Evolutionary conservation across 2,888 invertebrate species (phyloP).

Genomic region (Meiosimyza platycephala): DNA sequence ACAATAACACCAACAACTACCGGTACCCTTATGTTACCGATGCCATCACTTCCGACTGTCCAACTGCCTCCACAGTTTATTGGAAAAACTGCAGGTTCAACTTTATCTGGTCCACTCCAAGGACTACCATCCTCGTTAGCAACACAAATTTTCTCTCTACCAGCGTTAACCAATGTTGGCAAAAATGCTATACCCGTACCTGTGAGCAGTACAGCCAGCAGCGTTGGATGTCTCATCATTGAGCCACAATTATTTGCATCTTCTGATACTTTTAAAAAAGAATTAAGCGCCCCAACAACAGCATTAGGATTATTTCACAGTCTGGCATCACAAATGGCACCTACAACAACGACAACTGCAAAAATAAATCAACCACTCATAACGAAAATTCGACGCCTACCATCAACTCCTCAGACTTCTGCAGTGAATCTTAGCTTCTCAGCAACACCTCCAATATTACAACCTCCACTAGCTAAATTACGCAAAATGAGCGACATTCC

Average conservation of each 20-base stretch:
- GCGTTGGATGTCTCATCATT: constrained; percentile 60
- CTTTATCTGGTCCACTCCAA: constrained; percentile 40
- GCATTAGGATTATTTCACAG: constrained; percentile 59
- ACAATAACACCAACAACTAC: constrained; percentile 42
- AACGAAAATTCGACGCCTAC: constrained; percentile 58
- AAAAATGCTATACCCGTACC: constrained; percentile 54
- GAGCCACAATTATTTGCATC: constrained; percentile 59
- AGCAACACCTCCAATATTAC: constrained; percentile 33
- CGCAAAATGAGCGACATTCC: constrained; percentile 54
- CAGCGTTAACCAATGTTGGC: constrained; percentile 47
- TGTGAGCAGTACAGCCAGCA: constrained; percentile 52
- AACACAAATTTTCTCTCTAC: constrained; percentile 56
- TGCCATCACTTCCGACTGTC: constrained; percentile 52
- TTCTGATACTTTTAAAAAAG: constrained; percentile 61
- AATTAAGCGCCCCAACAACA: constrained; percentile 54
- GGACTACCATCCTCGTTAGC: constrained; percentile 30
- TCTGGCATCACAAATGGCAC: constrained; percentile 40
- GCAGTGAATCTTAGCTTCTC: constrained; percentile 61
- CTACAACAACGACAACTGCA: constrained; percentile 37
- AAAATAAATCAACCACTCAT: constrained; percentile 51
- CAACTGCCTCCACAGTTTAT: constrained; percentile 46
- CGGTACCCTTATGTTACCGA: constrained; percentile 51
- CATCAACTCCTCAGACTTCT: constrained; percentile 60
- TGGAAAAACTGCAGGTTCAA: constrained; percentile 1
- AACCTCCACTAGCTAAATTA: constrained; percentile 54